Conservation (phyloP, 2,797 vertebrate genomes). For the Poeciliopsis paucimaculata region DNA sequence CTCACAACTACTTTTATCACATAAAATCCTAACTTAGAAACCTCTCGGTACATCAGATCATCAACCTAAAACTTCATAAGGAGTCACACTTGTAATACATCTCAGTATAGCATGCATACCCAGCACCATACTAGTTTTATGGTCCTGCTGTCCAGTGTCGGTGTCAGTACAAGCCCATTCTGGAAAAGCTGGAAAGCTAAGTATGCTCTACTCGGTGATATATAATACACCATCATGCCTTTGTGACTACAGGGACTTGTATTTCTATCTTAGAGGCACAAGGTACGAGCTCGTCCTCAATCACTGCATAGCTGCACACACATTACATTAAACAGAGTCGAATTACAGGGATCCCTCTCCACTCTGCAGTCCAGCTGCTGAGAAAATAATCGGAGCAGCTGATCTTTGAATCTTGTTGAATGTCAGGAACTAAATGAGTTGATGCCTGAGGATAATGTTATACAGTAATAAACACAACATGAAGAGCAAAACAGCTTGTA, state of each 20-base stretch:
- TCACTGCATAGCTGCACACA: slow-evolving; percentile 62
- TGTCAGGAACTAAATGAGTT: background rate
- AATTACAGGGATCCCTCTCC: slow-evolving; percentile 58
- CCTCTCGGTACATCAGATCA: background rate
- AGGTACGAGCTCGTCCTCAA: slow-evolving; percentile 38
- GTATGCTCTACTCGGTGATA: slow-evolving; percentile 74
- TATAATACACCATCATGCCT: slow-evolving; percentile 61
- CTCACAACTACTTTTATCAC: background rate
- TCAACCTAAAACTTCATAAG: background rate
- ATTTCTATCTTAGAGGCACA: slow-evolving; percentile 51
- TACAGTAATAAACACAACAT: background rate
- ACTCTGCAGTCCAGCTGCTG: slow-evolving; percentile 29
- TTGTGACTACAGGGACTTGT: slow-evolving; percentile 60
- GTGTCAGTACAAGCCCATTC: slow-evolving; percentile 57
- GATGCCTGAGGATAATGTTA: background rate
- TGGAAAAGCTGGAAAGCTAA: slow-evolving; percentile 65
- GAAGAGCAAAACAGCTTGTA: background rate
- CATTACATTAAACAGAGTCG: slow-evolving; percentile 56
- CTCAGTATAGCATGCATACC: background rate
- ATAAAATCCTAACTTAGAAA: background rate
- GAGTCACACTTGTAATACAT: background rate
- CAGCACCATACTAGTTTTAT: slow-evolving; percentile 34
- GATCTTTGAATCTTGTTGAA: slow-evolving; percentile 2
- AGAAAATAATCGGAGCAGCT: slow-evolving; percentile 45
- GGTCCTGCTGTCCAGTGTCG: slow-evolving; percentile 49